Conservation (phyloP, 2,797 vertebrate species). For the Taenioides sp. region DNA sequence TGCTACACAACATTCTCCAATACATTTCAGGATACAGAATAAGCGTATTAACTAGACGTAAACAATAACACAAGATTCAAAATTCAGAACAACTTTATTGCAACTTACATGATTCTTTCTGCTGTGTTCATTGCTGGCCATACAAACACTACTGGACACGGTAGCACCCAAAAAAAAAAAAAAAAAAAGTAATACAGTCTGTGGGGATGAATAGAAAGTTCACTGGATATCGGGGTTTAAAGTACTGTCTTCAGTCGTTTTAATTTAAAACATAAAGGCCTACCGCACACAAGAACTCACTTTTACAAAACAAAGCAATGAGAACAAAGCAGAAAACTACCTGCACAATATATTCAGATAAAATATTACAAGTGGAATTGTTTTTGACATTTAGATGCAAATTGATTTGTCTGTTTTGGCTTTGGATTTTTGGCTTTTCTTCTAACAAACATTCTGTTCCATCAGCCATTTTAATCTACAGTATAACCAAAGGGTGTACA, state of each 20-base stretch:
- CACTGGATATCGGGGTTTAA: slow-evolving; percentile 55
- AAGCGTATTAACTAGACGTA: too few species aligned
- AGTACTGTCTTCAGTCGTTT: slow-evolving; percentile 72
- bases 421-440: slow-evolving; percentile 36
- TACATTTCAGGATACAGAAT: not conserved
- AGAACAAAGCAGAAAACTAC: slow-evolving; percentile 63
- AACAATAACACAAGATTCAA: slow-evolving; percentile 17
- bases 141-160: slow-evolving; percentile 59
- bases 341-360: slow-evolving; percentile 58
- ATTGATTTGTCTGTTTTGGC: slow-evolving; percentile 28
- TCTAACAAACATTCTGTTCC: slow-evolving; percentile 9
- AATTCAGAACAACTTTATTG: slow-evolving; percentile 79
- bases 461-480: slow-evolving; percentile 5
- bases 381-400: slow-evolving; percentile 38
- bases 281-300: slow-evolving; percentile 54
- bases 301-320: slow-evolving; percentile 62
- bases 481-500: not conserved
- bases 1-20: slow-evolving; percentile 11
- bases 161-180: slow-evolving; percentile 56
- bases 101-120: slow-evolving; percentile 69
- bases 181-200: slow-evolving; percentile 48
- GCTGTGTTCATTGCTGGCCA: slow-evolving; percentile 64
- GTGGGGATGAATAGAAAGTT: slow-evolving; percentile 49
- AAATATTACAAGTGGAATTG: slow-evolving; percentile 51
- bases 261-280: slow-evolving; percentile 80